Evolutionary conservation across 2,888 invertebrate genomes (phyloP).

Genomic region (Notodonta dromedarius): DNA sequence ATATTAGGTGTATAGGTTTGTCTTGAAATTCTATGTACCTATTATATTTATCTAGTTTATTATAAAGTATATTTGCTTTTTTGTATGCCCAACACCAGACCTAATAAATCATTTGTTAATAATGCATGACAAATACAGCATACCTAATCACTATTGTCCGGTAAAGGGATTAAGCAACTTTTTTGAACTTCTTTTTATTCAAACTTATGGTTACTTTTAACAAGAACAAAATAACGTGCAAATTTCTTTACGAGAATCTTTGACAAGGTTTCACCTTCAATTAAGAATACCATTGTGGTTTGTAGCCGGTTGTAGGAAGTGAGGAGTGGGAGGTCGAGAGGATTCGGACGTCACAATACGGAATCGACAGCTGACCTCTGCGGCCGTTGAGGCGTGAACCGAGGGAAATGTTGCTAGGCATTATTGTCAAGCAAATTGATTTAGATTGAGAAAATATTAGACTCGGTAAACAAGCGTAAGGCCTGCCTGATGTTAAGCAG

Average conservation of each 20-base stretch:
- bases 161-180: not conserved
- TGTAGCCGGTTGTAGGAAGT: constrained; percentile 56
- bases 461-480: too few species aligned
- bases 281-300: constrained; percentile 4
- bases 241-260: not conserved
- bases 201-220: not conserved
- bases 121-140: not conserved
- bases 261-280: constrained; percentile 4
- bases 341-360: constrained; percentile 58
- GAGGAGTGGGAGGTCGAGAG: constrained; percentile 39
- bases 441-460: constrained; percentile 5
- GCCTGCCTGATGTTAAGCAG: too few species aligned
- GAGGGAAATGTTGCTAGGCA: constrained; percentile 28
- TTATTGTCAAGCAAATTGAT: constrained; percentile 6
- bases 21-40: too few species aligned
- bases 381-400: constrained; percentile 39
- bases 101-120: not conserved
- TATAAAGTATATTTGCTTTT: not conserved
- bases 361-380: constrained; percentile 55
- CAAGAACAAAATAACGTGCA: not conserved
- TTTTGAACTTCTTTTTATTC: not conserved
- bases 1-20: too few species aligned
- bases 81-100: not conserved
- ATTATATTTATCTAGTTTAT: too few species aligned
- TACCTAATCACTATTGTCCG: not conserved